Base-by-base conservation (phyloP, 2,113 vertebrate species). In the Upupa epops region DNA sequence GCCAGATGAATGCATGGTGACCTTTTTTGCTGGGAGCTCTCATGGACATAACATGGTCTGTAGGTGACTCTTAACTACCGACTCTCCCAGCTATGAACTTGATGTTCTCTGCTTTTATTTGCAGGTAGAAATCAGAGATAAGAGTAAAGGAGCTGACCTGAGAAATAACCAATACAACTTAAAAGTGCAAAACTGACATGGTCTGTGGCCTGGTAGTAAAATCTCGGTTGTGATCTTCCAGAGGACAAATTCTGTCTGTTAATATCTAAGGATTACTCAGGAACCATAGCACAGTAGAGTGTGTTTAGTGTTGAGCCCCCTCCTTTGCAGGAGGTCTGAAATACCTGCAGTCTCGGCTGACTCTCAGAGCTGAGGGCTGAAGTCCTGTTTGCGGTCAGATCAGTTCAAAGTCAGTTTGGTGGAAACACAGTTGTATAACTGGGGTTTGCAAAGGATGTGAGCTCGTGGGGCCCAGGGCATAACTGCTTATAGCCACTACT, bases 21-120 rank as follows among this genome's bases (percentile, higher is more conserved):
- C 79, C 93, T 92, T 89, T 91, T 42, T 84, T 88, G 20, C 63
- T 64, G 24, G 78, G 81, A 89, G 51, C 26, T 93, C 80, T 87
- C 1, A 1, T 75, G 85, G 89, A 83, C 88, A 42, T 72, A 37
- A 74, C 31, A 11, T 74, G 89, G 86, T 76, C 86, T 36, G 25
- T 24, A 74, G 74, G 54, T 56, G 49, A 78, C 61, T 51, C 83
- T 89, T 88, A 91, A 71, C 83, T 64, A 64, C 63, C 55, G 74
- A 52, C 28, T 79, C 88, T 63, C 73, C 64, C 63, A 85, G 37
- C 51, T 86, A 54, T 5, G 42, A 21, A 13, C 59, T 63, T n/a
- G 31, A 31, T 63, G 71, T 40, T 80, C 60, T 73, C 46, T 59
- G 52, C 25, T 84, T 83, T 45, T 84, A 45, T 84, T 76, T 85